Base-by-base conservation (phyloP, 1,140 invertebrate species). In the Lepidurus couesii region DNA sequence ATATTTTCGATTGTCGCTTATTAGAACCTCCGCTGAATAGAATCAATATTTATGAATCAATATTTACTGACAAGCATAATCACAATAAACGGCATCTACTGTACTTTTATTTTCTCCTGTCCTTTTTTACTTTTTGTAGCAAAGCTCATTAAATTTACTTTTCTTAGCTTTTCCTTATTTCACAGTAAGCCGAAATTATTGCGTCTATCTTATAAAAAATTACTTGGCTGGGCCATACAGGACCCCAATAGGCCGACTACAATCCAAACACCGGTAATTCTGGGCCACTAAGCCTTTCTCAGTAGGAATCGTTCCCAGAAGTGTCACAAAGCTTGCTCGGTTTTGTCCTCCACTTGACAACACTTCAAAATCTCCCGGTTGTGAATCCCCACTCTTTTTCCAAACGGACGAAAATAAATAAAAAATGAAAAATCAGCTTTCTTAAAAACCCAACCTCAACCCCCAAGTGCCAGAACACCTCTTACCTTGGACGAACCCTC, bases 241-340 rank as follows among this genome's bases (percentile, higher is more conserved):
- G 82, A 95, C 89, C 21, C 94, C 94, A 78, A 97, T 87, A 1
- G 91, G 88, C 80, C 92, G 86, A 78, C 89, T 89, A 83, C 95
- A 98, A 77, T 88, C 88, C 79, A 89, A 88, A 83, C 96, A 98
- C 80, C 92, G 89, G 84, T 95, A 98, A 82, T 95, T 92, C 83
- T 98, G 95, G 8, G 87, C 83, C 86, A 96, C 93, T 1, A 98
- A 85, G 1, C 95, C 96, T 79, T 89, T 89, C 84, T 98, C 95
- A 44, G 87, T 88, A 0, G 92, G 87, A 79, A 97, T 87, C 78
- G 85, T 88, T 8, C 90, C 90, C 6, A 95, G 82, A 80, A 92
- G 88, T 34, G 88, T 85, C n/a, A 91, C 88, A 84, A 92, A 88
- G 43, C 43, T 47, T 10, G 43, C 75, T 45, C 43, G 47, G 26